Evolutionary conservation across 92 coral and sea anemone genomes (phyloP).

Genomic region (Scolanthus callimorphus): DNA sequence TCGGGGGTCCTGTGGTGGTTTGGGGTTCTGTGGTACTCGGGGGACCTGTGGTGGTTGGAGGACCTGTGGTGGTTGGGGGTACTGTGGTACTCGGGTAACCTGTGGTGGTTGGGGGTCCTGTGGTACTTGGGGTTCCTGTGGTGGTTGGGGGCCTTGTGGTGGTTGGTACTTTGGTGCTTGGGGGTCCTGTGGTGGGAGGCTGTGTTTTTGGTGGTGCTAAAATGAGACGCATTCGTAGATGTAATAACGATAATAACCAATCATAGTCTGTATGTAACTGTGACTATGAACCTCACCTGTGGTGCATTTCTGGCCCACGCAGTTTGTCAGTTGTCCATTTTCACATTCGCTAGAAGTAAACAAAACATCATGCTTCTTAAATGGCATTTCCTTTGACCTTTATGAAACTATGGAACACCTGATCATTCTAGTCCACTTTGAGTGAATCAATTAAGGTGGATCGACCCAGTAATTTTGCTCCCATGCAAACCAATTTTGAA

Average conservation of each 20-base stretch:
- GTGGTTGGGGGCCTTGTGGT: conserved; percentile 22
- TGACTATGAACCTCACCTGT: no score
- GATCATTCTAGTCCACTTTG: no score
- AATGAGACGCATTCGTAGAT: no score
- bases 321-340: conserved; percentile 47
- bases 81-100: conserved; percentile 14
- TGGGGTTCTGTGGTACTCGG: conserved; percentile 3
- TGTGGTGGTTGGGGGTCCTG: conserved; percentile 13
- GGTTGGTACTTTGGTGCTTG: conserved; percentile 7
- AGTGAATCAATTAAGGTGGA: no score
- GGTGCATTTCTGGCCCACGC: conserved; percentile 33
- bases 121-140: conserved; percentile 8
- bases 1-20: no score
- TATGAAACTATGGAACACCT: no score
- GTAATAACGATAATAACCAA: no score
- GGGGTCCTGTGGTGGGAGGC: conserved; percentile 21
- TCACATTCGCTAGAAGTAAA: conserved; percentile 28
- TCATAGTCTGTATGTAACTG: no score
- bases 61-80: conserved; percentile 17
- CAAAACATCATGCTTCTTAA: no score
- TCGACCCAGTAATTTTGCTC: no score
- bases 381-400: no score
- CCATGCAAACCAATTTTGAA: no score
- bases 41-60: conserved; percentile 8
- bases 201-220: conserved; percentile 20